A percentile compares a stretch with the other conserved stretches of the same genome.
phyloP scores from a whole-genome alignment of 2,888 invertebrate species.

The Tethea ocularis region DNA sequence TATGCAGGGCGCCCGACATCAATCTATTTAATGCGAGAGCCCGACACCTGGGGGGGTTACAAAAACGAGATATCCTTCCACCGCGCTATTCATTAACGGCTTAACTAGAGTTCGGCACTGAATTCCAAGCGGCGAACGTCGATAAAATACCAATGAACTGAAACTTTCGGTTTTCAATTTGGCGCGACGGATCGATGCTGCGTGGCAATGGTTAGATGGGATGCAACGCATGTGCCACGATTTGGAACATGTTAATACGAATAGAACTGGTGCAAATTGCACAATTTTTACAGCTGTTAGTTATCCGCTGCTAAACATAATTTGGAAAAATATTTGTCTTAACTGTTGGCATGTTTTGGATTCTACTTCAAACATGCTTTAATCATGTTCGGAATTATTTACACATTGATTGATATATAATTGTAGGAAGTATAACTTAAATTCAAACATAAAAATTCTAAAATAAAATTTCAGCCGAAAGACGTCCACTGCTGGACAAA shows the following conservation, averaged over 20 bases:
- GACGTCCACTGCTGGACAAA: too few relatives aligned
- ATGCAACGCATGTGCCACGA: slow-evolving; percentile 32
- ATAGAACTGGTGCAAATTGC: background rate
- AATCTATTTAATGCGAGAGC: slow-evolving; percentile 70
- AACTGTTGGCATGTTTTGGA: too few relatives aligned
- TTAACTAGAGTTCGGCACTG: slow-evolving; percentile 37
- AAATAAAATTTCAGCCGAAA: too few relatives aligned
- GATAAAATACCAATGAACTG: slow-evolving; percentile 44
- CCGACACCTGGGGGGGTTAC: slow-evolving; percentile 28
- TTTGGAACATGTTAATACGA: slow-evolving; percentile 33
- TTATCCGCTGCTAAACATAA: background rate
- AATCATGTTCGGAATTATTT: too few relatives aligned
- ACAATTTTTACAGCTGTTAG: background rate
- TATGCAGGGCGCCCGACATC: slow-evolving; percentile 53
- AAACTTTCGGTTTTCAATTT: slow-evolving; percentile 49
- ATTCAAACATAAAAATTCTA: too few relatives aligned
- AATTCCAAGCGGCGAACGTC: slow-evolving; percentile 36
- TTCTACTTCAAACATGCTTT: too few relatives aligned
- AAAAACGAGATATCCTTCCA: slow-evolving; percentile 43
- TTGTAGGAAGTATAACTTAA: too few relatives aligned
- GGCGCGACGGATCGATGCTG: slow-evolving; percentile 33
- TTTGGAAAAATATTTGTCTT: background rate
- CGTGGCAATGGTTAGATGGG: slow-evolving; percentile 33
- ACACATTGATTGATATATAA: too few relatives aligned
- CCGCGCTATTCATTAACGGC: slow-evolving; percentile 55